Evolutionary conservation across 2,797 vertebrate species (phyloP), one percentile per base, ranked within the genome.

Genomic region (Scomberomorus guttatus): DNA sequence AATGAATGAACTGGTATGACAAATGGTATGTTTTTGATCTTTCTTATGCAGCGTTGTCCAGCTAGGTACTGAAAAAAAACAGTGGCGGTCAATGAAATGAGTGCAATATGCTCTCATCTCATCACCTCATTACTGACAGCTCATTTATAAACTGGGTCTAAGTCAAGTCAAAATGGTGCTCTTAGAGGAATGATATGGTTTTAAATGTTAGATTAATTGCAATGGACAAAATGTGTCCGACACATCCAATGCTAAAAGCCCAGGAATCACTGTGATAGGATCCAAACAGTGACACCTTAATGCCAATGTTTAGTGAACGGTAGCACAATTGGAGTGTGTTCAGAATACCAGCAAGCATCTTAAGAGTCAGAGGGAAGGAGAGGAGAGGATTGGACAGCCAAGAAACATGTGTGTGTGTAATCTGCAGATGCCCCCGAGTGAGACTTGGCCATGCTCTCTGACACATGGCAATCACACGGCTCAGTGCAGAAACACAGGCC

Each of bases 391-490:
- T 59, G 60, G 72, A 60, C 72, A 44, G 79, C 66, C 50, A 59
- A 76, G 73, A 62, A 73, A 69, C 68, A 80, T 2, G 57, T n/a
- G n/a, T n/a, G n/a, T n/a, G n/a, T n/a, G n/a, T n/a, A 86, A 88
- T 91, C 87, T 81, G 72, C 76, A 76, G 59, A 86, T 75, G 77
- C 76, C 87, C 87, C 83, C 1, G 11, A 79, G 82, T 82, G 82
- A 87, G 82, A 83, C 66, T 87, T 88, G 89, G 89, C 82, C 80
- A 55, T 82, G 78, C 83, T 83, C 81, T 77, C 79, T 80, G 83
- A 88, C 93, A 92, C 90, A 91, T 86, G 89, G 90, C 86, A 87
- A 92, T 93, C 86, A 88, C 88, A 91, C 80, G 86, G 90, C 89
- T 91, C 86, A 89, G 80, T 84, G 90, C 83, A 80, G 82, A 89